Evolutionary conservation across 2,888 invertebrate species (phyloP).

Genomic region (Caenorhabditis panamensis): DNA sequence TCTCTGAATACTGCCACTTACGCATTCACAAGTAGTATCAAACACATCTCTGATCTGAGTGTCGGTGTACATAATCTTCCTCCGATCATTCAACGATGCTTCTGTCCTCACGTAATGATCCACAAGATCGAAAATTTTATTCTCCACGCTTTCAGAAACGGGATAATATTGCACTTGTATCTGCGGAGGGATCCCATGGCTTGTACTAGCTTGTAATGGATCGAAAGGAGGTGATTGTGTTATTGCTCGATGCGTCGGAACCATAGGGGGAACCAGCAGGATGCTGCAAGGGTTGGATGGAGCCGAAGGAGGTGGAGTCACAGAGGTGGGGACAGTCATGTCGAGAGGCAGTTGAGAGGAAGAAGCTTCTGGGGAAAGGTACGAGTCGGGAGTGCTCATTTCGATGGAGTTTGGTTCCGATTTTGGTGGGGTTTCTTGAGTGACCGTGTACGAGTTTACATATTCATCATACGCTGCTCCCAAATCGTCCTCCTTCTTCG

Average conservation of each 20-base stretch:
- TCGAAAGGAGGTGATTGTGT: constrained; percentile 51
- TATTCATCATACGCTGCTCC: constrained; percentile 54
- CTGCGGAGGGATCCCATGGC: constrained; percentile 16
- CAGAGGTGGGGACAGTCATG: constrained; percentile 18
- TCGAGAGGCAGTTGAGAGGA: constrained; percentile 20
- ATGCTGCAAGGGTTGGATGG: constrained; percentile 16
- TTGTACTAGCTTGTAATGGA: constrained; percentile 51
- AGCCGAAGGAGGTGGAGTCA: constrained; percentile 28
- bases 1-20: constrained; percentile 38
- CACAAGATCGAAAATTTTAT: constrained; percentile 46
- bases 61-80: constrained; percentile 70
- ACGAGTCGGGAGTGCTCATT: constrained; percentile 41
- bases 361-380: constrained; percentile 34
- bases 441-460: constrained; percentile 37
- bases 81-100: constrained; percentile 66
- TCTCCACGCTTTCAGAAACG: constrained; percentile 27
- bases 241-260: constrained; percentile 6
- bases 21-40: constrained; percentile 67
- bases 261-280: constrained; percentile 17
- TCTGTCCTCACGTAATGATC: constrained; percentile 64
- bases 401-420: constrained; percentile 27
- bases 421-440: constrained; percentile 22
- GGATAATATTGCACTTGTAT: constrained; percentile 28
- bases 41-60: constrained; percentile 66
- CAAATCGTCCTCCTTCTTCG: constrained; percentile 32